Base-by-base conservation (phyloP, 2,888 invertebrate species). In the Pycnomerus fuliginosus region DNA sequence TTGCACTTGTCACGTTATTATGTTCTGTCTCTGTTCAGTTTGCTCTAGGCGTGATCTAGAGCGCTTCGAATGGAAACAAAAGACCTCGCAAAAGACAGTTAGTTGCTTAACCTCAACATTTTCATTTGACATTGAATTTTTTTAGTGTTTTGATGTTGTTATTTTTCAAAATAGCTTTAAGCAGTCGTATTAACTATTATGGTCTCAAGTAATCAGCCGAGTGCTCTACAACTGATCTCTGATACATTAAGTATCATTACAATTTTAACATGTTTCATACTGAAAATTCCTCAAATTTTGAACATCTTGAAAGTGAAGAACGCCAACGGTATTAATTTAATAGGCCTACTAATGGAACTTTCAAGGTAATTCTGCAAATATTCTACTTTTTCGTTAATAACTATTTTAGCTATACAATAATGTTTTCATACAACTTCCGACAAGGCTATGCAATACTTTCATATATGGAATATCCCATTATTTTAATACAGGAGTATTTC, bases 381-480 rank as follows among this genome's bases (percentile, higher is more conserved):
- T 48, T 27, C 11, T 16, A 17, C 13, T 44, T 23, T 30, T 38
- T 12, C 41, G 23, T 25, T 28, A 5, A n/a, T 11, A n/a, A 17
- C 11, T 58, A 62, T 76, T 83, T 59, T 74, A 90, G 90, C 59
- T 90, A 88, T 60, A 82, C 89, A 1, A 82, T 89, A 50, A 87
- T 85, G 78, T 80, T 86, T 39, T 80, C 87, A 15, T 92, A 92
- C 71, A 91, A 90, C 68, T 87, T 77, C 56, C 79, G 80, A 16
- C 87, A 85, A 65, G 76, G 76, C 7, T 90, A 91, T 67, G 79
- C 84, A 7, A 55, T 87, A 5, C 73, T 89, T 52, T 86, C 89
- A 0, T 92, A 90, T 61, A 70, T 91, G 77, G 92, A 92, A 64
- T 91, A 91, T 69, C 89, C 90, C 0, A 82, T 90, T 28, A 82